phyloP scores from a whole-genome alignment of 2,113 vertebrate species.

The Pluvialis apricaria region DNA sequence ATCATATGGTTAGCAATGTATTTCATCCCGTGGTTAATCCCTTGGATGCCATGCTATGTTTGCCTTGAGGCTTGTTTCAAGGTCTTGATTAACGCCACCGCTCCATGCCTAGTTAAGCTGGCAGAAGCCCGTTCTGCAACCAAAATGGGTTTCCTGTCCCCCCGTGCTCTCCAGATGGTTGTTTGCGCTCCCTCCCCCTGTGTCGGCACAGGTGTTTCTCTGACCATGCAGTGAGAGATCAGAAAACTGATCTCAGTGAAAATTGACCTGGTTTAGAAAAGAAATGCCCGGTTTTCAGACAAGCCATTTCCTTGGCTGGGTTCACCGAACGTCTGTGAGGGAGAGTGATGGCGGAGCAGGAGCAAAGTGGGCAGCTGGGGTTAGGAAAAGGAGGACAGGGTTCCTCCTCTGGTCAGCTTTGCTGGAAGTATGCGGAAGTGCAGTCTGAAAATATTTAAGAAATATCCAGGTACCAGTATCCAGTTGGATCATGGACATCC shows the following conservation, averaged over 20 bases:
- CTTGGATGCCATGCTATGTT: background rate
- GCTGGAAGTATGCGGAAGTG: background rate
- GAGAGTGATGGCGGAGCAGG: accelerated
- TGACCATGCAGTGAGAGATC: constrained; percentile 16
- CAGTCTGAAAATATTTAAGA: background rate
- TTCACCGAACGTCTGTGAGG: background rate
- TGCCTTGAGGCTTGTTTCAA: constrained; percentile 47
- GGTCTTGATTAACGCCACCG: constrained; percentile 45
- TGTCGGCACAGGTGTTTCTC: constrained; percentile 49
- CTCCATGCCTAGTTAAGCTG: constrained; percentile 65
- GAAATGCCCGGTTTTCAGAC: background rate
- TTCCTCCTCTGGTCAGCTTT: background rate
- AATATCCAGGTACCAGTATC: background rate
- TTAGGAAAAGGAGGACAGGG: background rate
- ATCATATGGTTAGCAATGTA: background rate
- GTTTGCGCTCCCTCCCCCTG: background rate
- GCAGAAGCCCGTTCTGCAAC: constrained; percentile 41
- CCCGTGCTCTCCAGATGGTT: constrained; percentile 48
- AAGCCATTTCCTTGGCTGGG: background rate
- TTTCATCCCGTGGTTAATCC: background rate
- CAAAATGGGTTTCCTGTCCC: constrained; percentile 53
- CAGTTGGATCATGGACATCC: background rate
- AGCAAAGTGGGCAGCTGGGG: background rate
- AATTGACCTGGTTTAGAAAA: constrained; percentile 37
- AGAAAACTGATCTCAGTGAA: constrained; percentile 46